Conservation (phyloP, 1,140 invertebrate genomes). For the Vanessa tameamea region DNA sequence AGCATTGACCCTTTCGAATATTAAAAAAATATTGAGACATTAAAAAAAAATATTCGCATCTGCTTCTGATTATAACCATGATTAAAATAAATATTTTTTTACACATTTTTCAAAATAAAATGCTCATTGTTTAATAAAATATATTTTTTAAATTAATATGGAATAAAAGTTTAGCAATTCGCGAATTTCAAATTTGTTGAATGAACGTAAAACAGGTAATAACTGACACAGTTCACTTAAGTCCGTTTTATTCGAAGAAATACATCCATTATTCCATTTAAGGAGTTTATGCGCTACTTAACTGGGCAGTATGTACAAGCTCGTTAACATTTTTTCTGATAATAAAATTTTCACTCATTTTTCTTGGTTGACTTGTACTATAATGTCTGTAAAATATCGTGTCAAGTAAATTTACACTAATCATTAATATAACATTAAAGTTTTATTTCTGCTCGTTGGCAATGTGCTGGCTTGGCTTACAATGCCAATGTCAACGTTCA, state of each 20-base stretch:
- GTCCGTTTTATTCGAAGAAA: slow-evolving; percentile 28
- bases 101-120: background rate
- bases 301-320: slow-evolving; percentile 16
- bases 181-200: slow-evolving; percentile 10
- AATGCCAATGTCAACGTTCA: no score
- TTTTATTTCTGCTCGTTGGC: no score
- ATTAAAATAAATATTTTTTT: background rate
- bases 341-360: background rate
- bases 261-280: slow-evolving; percentile 26
- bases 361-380: background rate
- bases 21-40: slow-evolving; percentile 38
- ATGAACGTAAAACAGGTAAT: slow-evolving; percentile 26
- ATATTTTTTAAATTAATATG: background rate
- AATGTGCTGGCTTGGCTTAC: no score
- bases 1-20: slow-evolving; percentile 28
- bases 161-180: background rate
- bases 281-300: slow-evolving; percentile 20
- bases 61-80: slow-evolving; percentile 23
- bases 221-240: slow-evolving; percentile 23
- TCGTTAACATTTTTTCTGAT: slow-evolving; percentile 9
- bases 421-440: background rate
- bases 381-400: background rate
- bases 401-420: background rate
- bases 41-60: slow-evolving; percentile 34
- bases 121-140: background rate